These are phyloP conservation scores for Idaea aversata DNA, from an alignment of 2,888 invertebrate species.

Conservation along the genomic window DNA sequence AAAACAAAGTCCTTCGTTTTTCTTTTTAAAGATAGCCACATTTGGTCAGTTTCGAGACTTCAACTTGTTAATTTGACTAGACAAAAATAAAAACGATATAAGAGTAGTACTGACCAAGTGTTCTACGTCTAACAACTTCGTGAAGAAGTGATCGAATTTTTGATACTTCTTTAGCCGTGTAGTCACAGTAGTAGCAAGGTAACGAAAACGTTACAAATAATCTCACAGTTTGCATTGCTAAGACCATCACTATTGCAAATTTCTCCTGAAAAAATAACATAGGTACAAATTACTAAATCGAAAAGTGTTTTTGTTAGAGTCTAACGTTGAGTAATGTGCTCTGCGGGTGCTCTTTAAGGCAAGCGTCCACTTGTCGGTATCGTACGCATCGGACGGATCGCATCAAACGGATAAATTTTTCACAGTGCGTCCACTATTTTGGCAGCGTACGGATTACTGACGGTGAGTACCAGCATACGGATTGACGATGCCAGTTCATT, in stretches of 20 bases:
- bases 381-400: no score
- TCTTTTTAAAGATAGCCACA: no score
- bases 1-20: no score
- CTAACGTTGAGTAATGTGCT: neutral
- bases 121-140: neutral
- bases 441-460: no score
- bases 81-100: neutral
- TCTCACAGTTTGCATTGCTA: conserved; percentile 42
- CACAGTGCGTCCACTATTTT: no score
- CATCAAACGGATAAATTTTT: no score
- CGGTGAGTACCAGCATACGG: no score
- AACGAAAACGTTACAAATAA: conserved; percentile 39
- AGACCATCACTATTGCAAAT: neutral
- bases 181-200: conserved; percentile 41
- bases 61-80: no score
- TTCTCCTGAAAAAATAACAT: neutral
- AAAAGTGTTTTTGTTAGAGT: neutral
- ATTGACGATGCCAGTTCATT: no score
- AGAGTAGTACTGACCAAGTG: neutral
- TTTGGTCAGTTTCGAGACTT: no score
- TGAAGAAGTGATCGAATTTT: neutral
- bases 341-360: no score
- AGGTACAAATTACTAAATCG: neutral
- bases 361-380: no score
- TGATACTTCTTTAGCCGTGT: conserved; percentile 32